phyloP scores from a whole-genome alignment of 2,888 invertebrate genomes.

The Zygogramma bicolorata region DNA sequence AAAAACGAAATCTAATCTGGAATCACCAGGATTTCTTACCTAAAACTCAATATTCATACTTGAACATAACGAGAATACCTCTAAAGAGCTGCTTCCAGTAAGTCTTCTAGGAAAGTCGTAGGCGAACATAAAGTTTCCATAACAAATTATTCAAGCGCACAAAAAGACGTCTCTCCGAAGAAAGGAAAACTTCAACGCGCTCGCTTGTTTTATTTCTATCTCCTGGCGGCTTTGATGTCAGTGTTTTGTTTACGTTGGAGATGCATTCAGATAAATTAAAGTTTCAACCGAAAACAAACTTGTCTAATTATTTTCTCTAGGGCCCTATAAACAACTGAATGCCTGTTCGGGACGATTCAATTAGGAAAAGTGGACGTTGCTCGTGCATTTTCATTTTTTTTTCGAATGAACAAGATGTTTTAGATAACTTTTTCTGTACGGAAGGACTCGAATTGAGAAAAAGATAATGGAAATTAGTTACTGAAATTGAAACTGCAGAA shows the following conservation, averaged over 20 bases:
- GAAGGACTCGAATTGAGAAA: too few species aligned
- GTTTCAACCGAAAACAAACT: constrained; percentile 24
- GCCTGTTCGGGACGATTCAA: background rate
- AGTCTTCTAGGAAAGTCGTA: background rate
- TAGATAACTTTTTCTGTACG: background rate
- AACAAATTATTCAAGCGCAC: constrained; percentile 8
- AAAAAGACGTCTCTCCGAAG: constrained; percentile 4
- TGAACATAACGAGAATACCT: too few species aligned
- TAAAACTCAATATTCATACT: too few species aligned
- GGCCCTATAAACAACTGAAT: constrained; percentile 12
- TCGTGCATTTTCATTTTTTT: background rate
- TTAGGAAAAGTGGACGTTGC: background rate
- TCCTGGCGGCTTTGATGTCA: constrained; percentile 28
- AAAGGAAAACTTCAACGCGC: constrained; percentile 18
- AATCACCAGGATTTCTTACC: too few species aligned
- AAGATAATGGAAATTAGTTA: too few species aligned
- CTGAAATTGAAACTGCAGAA: too few species aligned
- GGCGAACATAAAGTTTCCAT: background rate
- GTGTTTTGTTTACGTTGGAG: constrained; percentile 30
- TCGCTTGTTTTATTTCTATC: constrained; percentile 27
- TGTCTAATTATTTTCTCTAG: constrained; percentile 27
- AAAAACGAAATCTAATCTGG: too few species aligned
- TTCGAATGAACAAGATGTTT: background rate
- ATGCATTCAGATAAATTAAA: constrained; percentile 37
- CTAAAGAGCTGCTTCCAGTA: background rate